These are phyloP conservation scores for Coendou prehensilis DNA, from an alignment of 2,797 vertebrate genomes.

Conservation along the genomic window DNA sequence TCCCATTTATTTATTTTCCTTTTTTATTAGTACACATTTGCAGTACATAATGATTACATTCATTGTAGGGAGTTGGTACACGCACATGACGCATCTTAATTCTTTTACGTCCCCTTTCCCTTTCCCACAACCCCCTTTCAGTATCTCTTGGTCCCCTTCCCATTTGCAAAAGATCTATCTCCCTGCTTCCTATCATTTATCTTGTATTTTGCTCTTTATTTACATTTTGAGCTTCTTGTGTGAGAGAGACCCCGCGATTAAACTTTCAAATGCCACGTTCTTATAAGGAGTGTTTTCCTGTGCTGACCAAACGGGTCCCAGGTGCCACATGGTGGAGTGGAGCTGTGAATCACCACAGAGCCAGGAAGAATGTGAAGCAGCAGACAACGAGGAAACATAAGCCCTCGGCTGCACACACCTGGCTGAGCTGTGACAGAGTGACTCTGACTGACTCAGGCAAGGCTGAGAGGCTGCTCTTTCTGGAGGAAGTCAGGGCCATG, in stretches of 20 bases:
- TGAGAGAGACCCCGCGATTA: background rate
- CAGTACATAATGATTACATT: background rate
- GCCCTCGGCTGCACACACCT: background rate
- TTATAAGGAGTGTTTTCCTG: background rate
- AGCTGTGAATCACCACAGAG: background rate
- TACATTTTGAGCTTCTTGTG: background rate
- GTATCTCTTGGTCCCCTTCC: background rate
- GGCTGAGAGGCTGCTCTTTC: background rate
- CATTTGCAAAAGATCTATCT: background rate
- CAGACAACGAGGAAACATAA: background rate
- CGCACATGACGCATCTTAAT: background rate
- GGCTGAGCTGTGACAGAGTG: background rate
- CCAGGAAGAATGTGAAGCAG: background rate
- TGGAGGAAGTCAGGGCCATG: accelerated
- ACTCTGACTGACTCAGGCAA: background rate
- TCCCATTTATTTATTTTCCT: background rate
- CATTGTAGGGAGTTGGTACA: background rate
- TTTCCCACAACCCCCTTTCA: background rate
- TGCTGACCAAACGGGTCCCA: background rate
- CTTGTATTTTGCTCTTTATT: background rate
- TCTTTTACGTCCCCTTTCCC: background rate
- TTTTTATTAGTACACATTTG: background rate
- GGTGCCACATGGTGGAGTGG: background rate
- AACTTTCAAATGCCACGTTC: background rate
- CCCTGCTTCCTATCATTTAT: background rate